Percentiles rank a stretch among this genome's conserved stretches.
phyloP scores from a whole-genome alignment of 2,797 vertebrate genomes.

The Melanotaenia trifasciata region DNA sequence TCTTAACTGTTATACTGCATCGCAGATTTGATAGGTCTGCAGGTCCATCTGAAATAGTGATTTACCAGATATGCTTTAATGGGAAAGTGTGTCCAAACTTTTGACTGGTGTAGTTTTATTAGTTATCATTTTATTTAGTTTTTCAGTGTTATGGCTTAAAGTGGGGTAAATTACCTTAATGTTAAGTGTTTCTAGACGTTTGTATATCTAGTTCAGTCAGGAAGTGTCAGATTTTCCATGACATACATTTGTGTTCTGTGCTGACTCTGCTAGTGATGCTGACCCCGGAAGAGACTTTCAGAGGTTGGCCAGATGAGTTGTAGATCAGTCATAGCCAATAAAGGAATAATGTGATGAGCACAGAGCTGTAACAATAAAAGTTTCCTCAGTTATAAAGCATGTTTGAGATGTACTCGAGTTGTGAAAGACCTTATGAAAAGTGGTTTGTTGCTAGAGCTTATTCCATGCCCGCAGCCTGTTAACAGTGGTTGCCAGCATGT shows the following conservation, averaged over 20 bases:
- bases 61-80: neutral
- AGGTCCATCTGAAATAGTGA: neutral
- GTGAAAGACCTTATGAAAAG: neutral
- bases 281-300: neutral
- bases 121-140: neutral
- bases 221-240: neutral
- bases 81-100: neutral
- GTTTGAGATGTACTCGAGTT: neutral
- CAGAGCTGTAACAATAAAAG: neutral
- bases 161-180: too few relatives aligned
- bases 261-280: too few relatives aligned
- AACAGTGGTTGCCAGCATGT: neutral
- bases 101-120: neutral
- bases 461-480: neutral
- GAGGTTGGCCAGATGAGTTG: neutral
- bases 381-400: neutral
- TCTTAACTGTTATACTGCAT: neutral
- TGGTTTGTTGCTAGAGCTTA: neutral
- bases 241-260: neutral
- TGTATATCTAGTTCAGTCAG: neutral
- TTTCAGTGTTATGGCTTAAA: neutral
- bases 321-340: neutral
- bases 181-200: neutral
- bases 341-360: neutral
- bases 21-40: neutral